Conservation (phyloP, 2,888 invertebrate species). For the Temnothorax rugatulus region DNA sequence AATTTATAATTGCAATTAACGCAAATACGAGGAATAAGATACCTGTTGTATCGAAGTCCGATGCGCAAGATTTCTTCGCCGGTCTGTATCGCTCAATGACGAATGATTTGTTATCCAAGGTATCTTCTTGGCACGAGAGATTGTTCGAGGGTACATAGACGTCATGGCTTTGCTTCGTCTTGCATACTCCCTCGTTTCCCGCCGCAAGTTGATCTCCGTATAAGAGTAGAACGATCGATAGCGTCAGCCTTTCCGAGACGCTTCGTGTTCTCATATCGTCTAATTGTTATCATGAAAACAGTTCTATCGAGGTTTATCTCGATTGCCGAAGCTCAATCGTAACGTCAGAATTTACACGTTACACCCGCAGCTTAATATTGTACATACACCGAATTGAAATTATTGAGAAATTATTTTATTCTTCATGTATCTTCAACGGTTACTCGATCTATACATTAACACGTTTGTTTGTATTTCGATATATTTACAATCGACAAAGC, state of each 20-base stretch:
- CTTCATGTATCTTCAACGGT: not conserved
- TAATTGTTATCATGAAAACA: not conserved
- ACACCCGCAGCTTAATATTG: not conserved
- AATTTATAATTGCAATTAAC: not conserved
- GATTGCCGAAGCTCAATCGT: not conserved
- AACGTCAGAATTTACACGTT: too few species aligned
- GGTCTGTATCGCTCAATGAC: slow-evolving; percentile 18
- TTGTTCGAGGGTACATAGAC: slow-evolving; percentile 34
- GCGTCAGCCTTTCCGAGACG: not conserved
- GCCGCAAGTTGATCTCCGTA: slow-evolving; percentile 8
- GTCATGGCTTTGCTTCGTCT: not conserved
- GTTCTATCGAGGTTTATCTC: not conserved
- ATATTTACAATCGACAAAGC: not conserved
- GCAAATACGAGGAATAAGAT: not conserved
- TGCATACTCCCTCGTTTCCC: slow-evolving; percentile 27
- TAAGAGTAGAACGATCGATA: slow-evolving; percentile 41
- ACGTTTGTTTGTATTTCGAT: not conserved
- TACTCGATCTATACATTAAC: not conserved
- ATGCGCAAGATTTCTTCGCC: not conserved
- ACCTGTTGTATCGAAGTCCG: slow-evolving; percentile 20
- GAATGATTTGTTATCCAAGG: not conserved
- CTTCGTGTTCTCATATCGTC: not conserved
- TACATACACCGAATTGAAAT: not conserved
- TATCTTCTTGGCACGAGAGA: slow-evolving; percentile 41
- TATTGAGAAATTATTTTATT: not conserved